Conservation (phyloP, 2,888 invertebrate genomes). For the Sepiola atlantica region DNA sequence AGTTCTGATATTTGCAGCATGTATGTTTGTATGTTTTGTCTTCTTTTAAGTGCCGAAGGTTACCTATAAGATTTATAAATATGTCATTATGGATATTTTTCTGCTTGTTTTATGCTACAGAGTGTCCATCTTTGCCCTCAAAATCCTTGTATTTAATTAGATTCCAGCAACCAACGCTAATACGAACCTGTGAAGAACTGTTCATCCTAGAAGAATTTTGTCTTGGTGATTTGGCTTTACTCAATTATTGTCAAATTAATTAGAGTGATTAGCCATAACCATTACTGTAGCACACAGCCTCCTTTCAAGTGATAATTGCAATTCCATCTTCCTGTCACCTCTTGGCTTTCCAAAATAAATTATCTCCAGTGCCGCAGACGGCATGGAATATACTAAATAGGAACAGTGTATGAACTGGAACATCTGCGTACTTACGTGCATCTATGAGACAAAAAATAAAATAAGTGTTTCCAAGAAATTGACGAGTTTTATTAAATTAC, state of each 20-base stretch:
- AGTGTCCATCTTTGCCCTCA: not conserved
- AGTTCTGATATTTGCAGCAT: not conserved
- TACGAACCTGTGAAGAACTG: not conserved
- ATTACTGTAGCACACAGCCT: not conserved
- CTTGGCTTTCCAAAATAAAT: not conserved
- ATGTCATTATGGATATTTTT: not conserved
- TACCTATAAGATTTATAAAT: not conserved
- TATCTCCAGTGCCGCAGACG: not conserved
- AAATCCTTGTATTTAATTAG: not conserved
- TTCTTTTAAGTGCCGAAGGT: not conserved
- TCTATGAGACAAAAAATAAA: not conserved
- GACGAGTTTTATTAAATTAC: not conserved
- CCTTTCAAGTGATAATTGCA: constrained; percentile 32
- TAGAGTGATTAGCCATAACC: not conserved
- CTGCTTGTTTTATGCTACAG: not conserved
- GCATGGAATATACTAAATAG: not conserved
- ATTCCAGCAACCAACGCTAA: not conserved
- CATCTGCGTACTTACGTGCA: not conserved
- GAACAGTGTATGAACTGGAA: not conserved
- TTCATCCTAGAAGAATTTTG: not conserved
- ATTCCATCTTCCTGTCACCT: constrained; percentile 1
- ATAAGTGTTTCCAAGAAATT: not conserved
- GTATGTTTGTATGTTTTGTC: not conserved
- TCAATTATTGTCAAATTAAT: not conserved
- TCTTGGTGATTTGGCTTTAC: not conserved